phyloP scores from a whole-genome alignment of 2,797 vertebrate genomes.

The Phylloscopus collybita region DNA sequence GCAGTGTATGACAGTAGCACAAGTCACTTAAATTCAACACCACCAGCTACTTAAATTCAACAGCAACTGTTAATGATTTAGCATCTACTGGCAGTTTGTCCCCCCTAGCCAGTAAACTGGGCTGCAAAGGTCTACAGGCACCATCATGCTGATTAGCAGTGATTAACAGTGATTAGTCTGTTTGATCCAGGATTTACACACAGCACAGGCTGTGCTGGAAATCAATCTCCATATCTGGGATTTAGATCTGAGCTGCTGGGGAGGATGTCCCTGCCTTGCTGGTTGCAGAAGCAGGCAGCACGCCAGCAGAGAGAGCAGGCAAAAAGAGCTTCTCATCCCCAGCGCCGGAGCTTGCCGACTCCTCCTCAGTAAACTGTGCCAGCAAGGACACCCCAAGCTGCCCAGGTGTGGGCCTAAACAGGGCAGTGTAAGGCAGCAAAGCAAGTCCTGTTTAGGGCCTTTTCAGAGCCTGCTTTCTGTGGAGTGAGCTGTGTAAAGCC shows the following conservation, averaged over 20 bases:
- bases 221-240: slow-evolving; percentile 20
- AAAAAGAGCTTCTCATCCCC: neutral
- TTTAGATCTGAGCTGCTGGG: slow-evolving; percentile 12
- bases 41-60: slow-evolving; percentile 42
- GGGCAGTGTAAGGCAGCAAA: neutral
- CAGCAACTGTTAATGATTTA: slow-evolving; percentile 24
- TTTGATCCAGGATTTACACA: slow-evolving; percentile 50
- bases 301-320: neutral
- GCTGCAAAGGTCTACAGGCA: neutral
- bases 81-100: neutral
- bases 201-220: neutral
- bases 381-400: rapidly evolving
- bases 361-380: rapidly evolving
- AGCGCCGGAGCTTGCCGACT: neutral
- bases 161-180: slow-evolving; percentile 62
- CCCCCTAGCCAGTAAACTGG: neutral
- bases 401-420: neutral
- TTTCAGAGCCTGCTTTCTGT: neutral
- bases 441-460: neutral
- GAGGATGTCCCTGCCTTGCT: neutral
- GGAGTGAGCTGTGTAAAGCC: neutral
- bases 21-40: slow-evolving; percentile 38
- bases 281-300: neutral
- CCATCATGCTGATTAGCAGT: slow-evolving; percentile 40
- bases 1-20: neutral